A percentile compares a stretch with the other conserved stretches of the same genome.
These are phyloP conservation scores for Apoda limacodes DNA, from an alignment of 2,888 invertebrate species.

Conservation along the genomic window DNA sequence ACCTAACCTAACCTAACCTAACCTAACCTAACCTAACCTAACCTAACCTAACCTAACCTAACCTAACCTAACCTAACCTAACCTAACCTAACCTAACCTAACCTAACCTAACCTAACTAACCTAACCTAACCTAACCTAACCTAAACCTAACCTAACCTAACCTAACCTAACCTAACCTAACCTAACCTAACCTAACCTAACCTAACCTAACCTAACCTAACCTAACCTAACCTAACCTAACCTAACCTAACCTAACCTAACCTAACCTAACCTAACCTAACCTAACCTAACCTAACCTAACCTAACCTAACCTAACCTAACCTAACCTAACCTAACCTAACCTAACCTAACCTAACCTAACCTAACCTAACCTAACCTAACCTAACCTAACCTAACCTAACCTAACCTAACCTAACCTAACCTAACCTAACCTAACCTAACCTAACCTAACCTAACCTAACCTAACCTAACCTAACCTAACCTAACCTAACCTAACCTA, in stretches of 20 bases:
- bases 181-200: constrained; percentile 3
- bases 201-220: constrained; percentile 4
- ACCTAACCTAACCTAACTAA: constrained; percentile 1
- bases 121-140: too few relatives aligned
- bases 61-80: background rate
- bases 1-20: constrained; percentile 5
- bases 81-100: background rate
- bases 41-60: constrained; percentile 5
- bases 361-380: constrained; percentile 13
- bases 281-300: constrained; percentile 5
- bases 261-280: constrained; percentile 5
- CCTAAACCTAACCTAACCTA: constrained; percentile 1
- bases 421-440: constrained; percentile 17
- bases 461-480: constrained; percentile 12
- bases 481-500: constrained; percentile 10
- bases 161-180: constrained; percentile 4
- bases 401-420: constrained; percentile 18
- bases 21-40: constrained; percentile 3
- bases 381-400: constrained; percentile 20
- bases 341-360: constrained; percentile 4
- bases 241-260: constrained; percentile 4
- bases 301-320: constrained; percentile 4
- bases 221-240: constrained; percentile 4
- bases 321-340: constrained; percentile 4
- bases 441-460: constrained; percentile 17